Evolutionary conservation across 2,888 invertebrate species (phyloP).

Genomic region (Hypsopygia costalis): DNA sequence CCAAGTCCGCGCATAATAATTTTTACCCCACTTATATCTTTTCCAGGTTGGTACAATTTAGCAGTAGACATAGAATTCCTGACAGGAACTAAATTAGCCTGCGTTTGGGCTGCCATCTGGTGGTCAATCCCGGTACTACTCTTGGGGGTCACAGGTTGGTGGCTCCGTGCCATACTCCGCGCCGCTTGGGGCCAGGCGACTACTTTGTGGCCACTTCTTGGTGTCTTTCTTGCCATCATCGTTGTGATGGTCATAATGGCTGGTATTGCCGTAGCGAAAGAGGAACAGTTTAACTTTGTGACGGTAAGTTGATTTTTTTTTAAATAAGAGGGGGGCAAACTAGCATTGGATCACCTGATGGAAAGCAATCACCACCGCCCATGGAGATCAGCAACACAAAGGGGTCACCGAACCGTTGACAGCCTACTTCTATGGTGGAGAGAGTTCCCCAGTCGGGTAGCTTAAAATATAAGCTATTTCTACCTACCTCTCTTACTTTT

Average conservation of each 20-base stretch:
- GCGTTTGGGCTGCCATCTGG: slow-evolving; percentile 59
- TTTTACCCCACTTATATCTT: too few species aligned
- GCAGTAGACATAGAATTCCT: slow-evolving; percentile 66
- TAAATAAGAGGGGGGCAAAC: too few species aligned
- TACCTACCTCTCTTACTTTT: too few species aligned
- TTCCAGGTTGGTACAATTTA: slow-evolving; percentile 65
- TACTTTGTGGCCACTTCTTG: slow-evolving; percentile 59
- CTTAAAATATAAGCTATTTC: too few species aligned
- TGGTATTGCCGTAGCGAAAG: slow-evolving; percentile 62
- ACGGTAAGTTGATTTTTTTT: slow-evolving; percentile 41
- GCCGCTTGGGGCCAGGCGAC: slow-evolving; percentile 39
- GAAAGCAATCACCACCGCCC: too few species aligned
- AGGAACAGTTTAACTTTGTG: slow-evolving; percentile 68
- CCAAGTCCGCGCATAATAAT: too few species aligned
- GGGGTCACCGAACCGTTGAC: too few species aligned
- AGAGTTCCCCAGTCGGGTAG: too few species aligned
- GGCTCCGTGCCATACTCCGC: slow-evolving; percentile 53
- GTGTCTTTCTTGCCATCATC: slow-evolving; percentile 48
- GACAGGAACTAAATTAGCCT: slow-evolving; percentile 55
- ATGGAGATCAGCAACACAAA: too few species aligned
- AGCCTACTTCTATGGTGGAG: too few species aligned
- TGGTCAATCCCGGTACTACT: slow-evolving; percentile 55
- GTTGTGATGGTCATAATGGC: slow-evolving; percentile 59
- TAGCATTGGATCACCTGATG: too few species aligned
- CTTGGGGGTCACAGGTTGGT: slow-evolving; percentile 63